Percentiles rank a stretch among this genome's conserved stretches.
phyloP scores from a whole-genome alignment of 2,113 vertebrate genomes.

The Leptodactylus fuscus region DNA sequence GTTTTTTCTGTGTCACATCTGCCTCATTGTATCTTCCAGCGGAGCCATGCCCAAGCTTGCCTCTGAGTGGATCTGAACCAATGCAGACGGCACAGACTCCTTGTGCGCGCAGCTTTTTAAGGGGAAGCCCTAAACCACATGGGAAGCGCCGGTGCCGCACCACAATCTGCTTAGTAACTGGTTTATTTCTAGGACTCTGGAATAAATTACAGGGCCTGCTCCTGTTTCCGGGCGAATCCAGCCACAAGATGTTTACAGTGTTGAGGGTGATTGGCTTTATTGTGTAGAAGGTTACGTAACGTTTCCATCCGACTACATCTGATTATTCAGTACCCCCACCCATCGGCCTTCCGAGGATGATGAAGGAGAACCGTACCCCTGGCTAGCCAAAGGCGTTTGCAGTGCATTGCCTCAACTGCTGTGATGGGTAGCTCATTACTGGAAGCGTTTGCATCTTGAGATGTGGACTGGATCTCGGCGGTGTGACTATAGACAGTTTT shows the following conservation, averaged over 20 bases:
- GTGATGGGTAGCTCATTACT: not conserved
- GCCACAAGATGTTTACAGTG: conserved; percentile 25
- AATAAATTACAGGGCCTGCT: conserved; percentile 9
- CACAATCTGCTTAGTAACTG: not conserved
- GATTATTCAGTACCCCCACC: not conserved
- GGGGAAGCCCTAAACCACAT: not conserved
- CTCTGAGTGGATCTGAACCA: not conserved
- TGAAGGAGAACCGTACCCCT: not conserved
- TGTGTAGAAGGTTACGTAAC: not conserved
- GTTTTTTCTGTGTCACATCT: conserved; percentile 36
- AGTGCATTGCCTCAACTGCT: not conserved
- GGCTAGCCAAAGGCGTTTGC: not conserved
- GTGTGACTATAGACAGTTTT: too few relatives aligned
- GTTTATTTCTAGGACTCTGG: conserved; percentile 9
- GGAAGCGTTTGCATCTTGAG: not conserved
- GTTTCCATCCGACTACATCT: not conserved
- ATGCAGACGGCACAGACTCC: not conserved
- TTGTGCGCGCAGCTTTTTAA: not conserved
- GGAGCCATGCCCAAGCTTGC: not conserved
- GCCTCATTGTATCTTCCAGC: conserved; percentile 1
- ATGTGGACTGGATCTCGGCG: too few relatives aligned
- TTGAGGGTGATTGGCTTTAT: conserved; percentile 21
- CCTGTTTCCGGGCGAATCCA: conserved; percentile 9
- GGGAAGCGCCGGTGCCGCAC: not conserved
- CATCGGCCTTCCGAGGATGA: not conserved